phyloP scores from a whole-genome alignment of 2,888 invertebrate species.

The Cosmia pyralina region DNA sequence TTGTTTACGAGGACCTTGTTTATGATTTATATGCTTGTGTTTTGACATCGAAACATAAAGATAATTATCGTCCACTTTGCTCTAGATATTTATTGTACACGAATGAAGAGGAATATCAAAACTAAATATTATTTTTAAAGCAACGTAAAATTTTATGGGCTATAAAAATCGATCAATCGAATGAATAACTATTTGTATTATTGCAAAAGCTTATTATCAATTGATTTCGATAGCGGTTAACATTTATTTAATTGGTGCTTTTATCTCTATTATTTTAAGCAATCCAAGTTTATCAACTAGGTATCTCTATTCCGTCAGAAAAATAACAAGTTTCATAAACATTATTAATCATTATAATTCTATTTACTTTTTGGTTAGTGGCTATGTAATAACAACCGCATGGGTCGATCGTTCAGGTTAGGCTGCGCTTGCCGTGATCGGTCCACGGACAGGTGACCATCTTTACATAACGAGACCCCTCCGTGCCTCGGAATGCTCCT shows the following conservation, averaged over 20 bases:
- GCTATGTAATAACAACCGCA: too few relatives aligned
- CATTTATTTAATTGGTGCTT: background rate
- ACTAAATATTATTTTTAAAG: slow-evolving; percentile 23
- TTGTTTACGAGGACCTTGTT: slow-evolving; percentile 41
- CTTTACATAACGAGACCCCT: too few relatives aligned
- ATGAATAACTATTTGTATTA: slow-evolving; percentile 12
- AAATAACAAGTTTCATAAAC: background rate
- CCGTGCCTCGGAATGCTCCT: too few relatives aligned
- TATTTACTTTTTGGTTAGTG: background rate
- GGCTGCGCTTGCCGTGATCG: too few relatives aligned
- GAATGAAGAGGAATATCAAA: slow-evolving; percentile 23
- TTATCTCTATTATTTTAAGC: background rate
- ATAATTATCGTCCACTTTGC: slow-evolving; percentile 35
- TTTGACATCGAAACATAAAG: slow-evolving; percentile 44
- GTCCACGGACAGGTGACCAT: too few relatives aligned
- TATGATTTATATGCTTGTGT: slow-evolving; percentile 48
- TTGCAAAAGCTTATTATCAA: background rate
- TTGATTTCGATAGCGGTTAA: background rate
- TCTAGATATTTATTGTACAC: slow-evolving; percentile 22
- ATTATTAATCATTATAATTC: background rate
- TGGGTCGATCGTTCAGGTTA: too few relatives aligned
- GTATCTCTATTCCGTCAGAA: background rate
- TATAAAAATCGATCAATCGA: slow-evolving; percentile 20
- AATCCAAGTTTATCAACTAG: background rate
- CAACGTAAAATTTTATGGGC: slow-evolving; percentile 37